A percentile compares a stretch with the other conserved stretches of the same genome.
These are phyloP conservation scores for Cantharis flavilabris DNA, from an alignment of 2,888 invertebrate genomes.

Conservation along the genomic window DNA sequence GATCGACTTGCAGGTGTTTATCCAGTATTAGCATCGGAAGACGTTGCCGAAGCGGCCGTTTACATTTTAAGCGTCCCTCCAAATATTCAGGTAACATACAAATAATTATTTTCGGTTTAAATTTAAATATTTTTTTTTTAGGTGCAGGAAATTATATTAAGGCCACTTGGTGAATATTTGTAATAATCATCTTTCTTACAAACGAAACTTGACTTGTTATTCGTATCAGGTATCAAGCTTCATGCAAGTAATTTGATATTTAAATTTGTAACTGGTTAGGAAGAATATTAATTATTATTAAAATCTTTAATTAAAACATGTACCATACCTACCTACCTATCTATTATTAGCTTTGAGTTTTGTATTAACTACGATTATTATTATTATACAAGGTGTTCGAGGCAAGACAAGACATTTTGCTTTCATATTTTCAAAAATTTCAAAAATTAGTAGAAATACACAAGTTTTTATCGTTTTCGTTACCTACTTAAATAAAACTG, in stretches of 20 bases:
- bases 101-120: neutral
- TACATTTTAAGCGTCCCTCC: constrained; percentile 12
- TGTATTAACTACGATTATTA: neutral
- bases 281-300: neutral
- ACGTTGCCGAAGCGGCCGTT: constrained; percentile 8
- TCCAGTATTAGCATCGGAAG: constrained; percentile 10
- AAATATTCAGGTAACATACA: constrained; percentile 6
- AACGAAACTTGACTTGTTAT: neutral
- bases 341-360: neutral
- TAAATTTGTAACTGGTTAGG: neutral
- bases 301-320: neutral
- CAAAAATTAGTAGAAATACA: no score
- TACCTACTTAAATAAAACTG: no score
- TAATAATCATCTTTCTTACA: neutral
- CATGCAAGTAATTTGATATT: neutral
- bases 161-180: constrained; percentile 6
- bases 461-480: no score
- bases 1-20: neutral
- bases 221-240: neutral
- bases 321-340: neutral
- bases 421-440: no score
- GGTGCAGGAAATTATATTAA: constrained; percentile 12
- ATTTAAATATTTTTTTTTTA: constrained; percentile 1
- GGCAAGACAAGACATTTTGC: no score
- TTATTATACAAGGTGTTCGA: no score